These are phyloP conservation scores for Oeneis ivallda DNA, from an alignment of 2,888 invertebrate genomes.

Conservation along the genomic window DNA sequence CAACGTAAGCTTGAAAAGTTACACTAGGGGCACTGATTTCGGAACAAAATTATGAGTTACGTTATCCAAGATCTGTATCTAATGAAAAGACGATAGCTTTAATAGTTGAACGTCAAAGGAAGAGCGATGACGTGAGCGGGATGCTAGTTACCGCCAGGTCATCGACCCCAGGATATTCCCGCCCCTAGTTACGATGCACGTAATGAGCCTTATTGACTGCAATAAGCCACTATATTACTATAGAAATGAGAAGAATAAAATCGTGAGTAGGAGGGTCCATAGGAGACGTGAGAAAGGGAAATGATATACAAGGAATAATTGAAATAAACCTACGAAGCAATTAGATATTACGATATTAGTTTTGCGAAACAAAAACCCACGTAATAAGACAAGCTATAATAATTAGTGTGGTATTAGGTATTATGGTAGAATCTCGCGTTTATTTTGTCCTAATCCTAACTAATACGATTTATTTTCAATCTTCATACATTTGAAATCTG, in stretches of 20 bases:
- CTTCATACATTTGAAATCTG: not conserved
- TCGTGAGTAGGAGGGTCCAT: not conserved
- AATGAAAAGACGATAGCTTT: slow-evolving; percentile 31
- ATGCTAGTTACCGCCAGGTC: slow-evolving; percentile 67
- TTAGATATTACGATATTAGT: slow-evolving; percentile 13
- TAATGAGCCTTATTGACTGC: slow-evolving; percentile 32
- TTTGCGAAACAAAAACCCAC: not conserved
- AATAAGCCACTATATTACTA: slow-evolving; percentile 29
- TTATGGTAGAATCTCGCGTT: not conserved
- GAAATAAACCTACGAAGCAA: slow-evolving; percentile 11
- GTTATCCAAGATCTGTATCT: slow-evolving; percentile 29
- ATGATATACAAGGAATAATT: slow-evolving; percentile 19
- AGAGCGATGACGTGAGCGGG: slow-evolving; percentile 36
- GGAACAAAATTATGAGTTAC: slow-evolving; percentile 15
- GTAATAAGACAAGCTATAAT: not conserved
- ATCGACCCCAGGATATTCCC: slow-evolving; percentile 58
- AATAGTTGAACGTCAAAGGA: slow-evolving; percentile 34
- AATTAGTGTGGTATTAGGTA: not conserved
- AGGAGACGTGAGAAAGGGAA: slow-evolving; percentile 17
- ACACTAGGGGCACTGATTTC: not conserved
- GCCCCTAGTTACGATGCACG: slow-evolving; percentile 40
- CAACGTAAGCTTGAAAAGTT: no score
- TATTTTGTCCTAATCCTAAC: not conserved
- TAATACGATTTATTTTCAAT: not conserved
- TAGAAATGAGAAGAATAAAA: slow-evolving; percentile 20